Conservation (phyloP, 2,888 invertebrate species). For the Heliconius aoede region DNA sequence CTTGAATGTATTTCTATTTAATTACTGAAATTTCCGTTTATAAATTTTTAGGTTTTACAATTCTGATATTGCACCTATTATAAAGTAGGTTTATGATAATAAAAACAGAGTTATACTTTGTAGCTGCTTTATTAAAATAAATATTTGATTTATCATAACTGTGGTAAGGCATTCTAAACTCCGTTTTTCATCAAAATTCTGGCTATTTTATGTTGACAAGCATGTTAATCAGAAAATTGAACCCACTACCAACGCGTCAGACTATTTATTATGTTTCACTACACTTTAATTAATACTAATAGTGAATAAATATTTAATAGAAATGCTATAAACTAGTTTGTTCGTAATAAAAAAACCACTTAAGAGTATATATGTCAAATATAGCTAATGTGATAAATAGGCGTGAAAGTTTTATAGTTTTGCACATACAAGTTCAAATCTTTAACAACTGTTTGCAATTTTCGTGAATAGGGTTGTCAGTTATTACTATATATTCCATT, state of each 20-base stretch:
- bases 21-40: not conserved
- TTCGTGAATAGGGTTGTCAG: not conserved
- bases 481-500: not conserved
- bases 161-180: no score
- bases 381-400: slow-evolving; percentile 41
- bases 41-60: not conserved
- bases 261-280: not conserved
- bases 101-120: no score
- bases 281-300: not conserved
- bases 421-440: slow-evolving; percentile 37
- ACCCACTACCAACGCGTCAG: not conserved
- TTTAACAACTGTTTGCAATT: slow-evolving; percentile 15
- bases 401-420: slow-evolving; percentile 42
- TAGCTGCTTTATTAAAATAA: no score
- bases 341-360: not conserved
- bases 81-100: no score
- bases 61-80: no score
- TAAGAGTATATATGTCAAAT: slow-evolving; percentile 39
- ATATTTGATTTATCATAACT: no score
- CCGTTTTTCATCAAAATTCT: no score
- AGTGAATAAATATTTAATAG: not conserved
- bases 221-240: no score
- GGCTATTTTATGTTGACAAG: no score
- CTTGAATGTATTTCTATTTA: not conserved
- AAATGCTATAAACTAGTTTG: not conserved